These are phyloP conservation scores for Mesochorus sp. DNA, from an alignment of 2,888 invertebrate genomes.

Conservation along the genomic window DNA sequence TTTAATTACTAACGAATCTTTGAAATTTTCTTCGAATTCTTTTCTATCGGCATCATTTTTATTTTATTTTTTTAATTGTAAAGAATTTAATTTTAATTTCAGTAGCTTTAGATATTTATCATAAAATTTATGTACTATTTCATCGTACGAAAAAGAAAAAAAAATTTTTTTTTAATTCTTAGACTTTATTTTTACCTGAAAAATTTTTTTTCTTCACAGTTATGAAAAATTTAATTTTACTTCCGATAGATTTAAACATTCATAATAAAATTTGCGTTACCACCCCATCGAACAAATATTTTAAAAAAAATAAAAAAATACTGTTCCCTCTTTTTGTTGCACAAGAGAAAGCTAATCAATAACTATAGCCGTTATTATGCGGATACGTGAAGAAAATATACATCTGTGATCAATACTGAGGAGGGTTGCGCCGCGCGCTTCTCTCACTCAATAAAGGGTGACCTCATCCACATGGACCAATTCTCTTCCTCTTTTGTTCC, in stretches of 20 bases:
- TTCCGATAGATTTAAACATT: too few species aligned
- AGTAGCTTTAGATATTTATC: too few species aligned
- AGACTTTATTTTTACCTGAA: too few species aligned
- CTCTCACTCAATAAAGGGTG: constrained; percentile 27
- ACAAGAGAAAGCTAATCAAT: constrained; percentile 17
- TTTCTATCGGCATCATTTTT: background rate
- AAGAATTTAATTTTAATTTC: too few species aligned
- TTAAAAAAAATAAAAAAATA: background rate
- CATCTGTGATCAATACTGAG: constrained; percentile 72
- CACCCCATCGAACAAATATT: background rate
- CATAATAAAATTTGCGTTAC: too few species aligned
- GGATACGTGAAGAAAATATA: constrained; percentile 52
- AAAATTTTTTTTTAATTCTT: background rate
- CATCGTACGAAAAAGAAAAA: background rate
- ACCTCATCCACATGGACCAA: constrained; percentile 64
- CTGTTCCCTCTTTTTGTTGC: background rate
- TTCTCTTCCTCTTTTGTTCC: background rate
- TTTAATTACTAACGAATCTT: background rate
- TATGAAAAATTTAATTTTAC: background rate
- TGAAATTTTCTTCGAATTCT: background rate
- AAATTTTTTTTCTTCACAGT: too few species aligned
- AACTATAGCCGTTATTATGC: background rate
- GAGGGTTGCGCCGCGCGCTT: constrained; percentile 60
- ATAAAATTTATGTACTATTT: too few species aligned
- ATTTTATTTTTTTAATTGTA: too few species aligned